Conservation (phyloP, 2,797 vertebrate genomes). For the Macroramphosus scolopax region DNA sequence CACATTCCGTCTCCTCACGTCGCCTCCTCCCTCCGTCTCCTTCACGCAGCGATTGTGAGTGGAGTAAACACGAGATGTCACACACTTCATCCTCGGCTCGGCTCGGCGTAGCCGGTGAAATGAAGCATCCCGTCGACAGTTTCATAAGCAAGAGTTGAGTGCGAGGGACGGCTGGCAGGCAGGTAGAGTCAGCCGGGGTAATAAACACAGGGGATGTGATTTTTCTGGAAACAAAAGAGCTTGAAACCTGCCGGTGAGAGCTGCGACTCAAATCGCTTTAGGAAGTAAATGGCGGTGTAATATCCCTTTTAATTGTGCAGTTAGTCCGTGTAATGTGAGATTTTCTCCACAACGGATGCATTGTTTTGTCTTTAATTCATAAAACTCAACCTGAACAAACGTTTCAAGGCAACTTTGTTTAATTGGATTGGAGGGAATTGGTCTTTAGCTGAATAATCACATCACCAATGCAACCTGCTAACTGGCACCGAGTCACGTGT, state of each 20-base stretch:
- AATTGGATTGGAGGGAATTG: constrained; percentile 38
- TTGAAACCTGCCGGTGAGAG: constrained; percentile 10
- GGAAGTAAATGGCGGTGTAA: constrained; percentile 14
- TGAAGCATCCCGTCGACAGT: constrained; percentile 32
- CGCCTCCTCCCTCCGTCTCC: constrained; percentile 15
- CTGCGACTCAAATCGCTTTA: constrained; percentile 19
- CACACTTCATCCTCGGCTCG: constrained; percentile 22
- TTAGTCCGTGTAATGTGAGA: constrained; percentile 8
- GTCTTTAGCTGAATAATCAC: constrained; percentile 45
- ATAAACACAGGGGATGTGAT: constrained; percentile 33
- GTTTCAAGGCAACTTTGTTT: constrained; percentile 27
- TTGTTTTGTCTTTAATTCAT: constrained; percentile 26
- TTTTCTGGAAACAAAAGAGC: constrained; percentile 26
- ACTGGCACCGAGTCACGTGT: constrained; percentile 15
- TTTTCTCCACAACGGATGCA: constrained; percentile 9
- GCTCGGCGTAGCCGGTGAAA: constrained; percentile 34
- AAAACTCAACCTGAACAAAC: constrained; percentile 20
- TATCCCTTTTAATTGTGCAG: constrained; percentile 33
- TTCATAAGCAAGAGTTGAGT: constrained; percentile 13
- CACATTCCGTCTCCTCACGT: constrained; percentile 1
- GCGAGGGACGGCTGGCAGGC: constrained; percentile 25
- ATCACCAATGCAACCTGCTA: constrained; percentile 34
- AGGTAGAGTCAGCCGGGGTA: constrained; percentile 44
- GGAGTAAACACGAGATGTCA: constrained; percentile 54
- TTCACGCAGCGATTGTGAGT: constrained; percentile 25